Percentiles rank a stretch among this genome's conserved stretches.
These are phyloP conservation scores for Malthinus flaveolus DNA, from an alignment of 2,888 invertebrate genomes.

Conservation along the genomic window DNA sequence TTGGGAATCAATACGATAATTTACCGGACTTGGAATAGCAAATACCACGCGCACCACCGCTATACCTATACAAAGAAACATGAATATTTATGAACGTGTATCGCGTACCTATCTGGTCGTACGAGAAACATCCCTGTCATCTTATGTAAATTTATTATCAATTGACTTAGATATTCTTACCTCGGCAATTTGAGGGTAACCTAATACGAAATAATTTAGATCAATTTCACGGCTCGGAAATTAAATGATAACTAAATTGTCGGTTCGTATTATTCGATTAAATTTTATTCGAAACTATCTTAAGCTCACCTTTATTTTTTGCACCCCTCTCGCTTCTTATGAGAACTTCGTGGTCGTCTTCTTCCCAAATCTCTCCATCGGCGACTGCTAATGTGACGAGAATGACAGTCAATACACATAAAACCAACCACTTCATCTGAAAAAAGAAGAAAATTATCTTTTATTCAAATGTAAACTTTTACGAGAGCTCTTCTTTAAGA, in stretches of 20 bases:
- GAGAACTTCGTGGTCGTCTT: conserved; percentile 77
- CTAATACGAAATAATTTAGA: conserved; percentile 14
- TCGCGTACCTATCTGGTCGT: conserved; percentile 4
- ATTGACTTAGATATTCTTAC: conserved; percentile 14
- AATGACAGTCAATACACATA: conserved; percentile 56
- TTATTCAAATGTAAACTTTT: background rate
- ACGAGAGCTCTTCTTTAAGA: background rate
- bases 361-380: conserved; percentile 77
- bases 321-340: conserved; percentile 80
- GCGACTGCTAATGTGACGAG: conserved; percentile 59
- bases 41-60: background rate
- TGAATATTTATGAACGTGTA: conserved; percentile 13
- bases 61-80: background rate
- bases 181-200: conserved; percentile 11
- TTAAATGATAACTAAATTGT: background rate
- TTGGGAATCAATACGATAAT: background rate
- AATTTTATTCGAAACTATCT: conserved; percentile 31
- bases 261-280: background rate
- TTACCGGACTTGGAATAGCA: background rate
- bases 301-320: conserved; percentile 67
- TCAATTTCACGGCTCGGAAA: conserved; percentile 13
- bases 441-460: conserved; percentile 34
- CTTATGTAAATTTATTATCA: conserved; percentile 13
- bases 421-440: conserved; percentile 58
- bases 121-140: conserved; percentile 12